Evolutionary conservation across 2,888 invertebrate species (phyloP), one percentile per base, ranked within the genome.

Genomic region (Pollenia angustigena): DNA sequence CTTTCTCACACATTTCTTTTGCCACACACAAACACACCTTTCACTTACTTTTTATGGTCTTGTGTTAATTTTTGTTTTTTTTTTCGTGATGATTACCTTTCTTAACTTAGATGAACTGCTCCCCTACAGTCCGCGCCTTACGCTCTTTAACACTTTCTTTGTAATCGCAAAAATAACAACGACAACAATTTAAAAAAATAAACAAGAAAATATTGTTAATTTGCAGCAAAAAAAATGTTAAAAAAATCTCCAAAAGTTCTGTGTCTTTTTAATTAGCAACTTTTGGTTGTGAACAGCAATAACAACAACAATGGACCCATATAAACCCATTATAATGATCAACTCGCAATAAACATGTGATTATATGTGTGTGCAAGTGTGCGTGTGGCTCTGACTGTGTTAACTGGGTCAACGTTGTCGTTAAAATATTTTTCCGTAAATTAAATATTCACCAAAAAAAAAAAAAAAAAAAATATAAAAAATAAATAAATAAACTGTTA

Each of bases 401-500:
- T 87, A 87, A 87, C 76, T 87, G 68, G 87, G 87, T 87, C 87
- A 87, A 87, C 87, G 84, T 78, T 84, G 84, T 84, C 87, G 87
- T 87, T 87, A 87, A 87, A 84, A 87, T 87, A 87, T 87, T 87
- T 84, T 87, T 87, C 76, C 84, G 84, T 87, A 87, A 84, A 87
- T 84, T 87, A 87, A 87, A 87, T 87, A 87, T 87, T 87, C 83
- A 87, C 74, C 46, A 80, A 71, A 75, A 75, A 75, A 66, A 54
- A 62, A 62, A 52, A 14, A 46, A 46, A 32, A 72, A 72, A 74
- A 81, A 76, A 76, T 32, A 46, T 16, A 72, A 72, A 74, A 81
- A 76, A 76, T 32, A 81, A 44, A 50, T 58, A 80, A 79, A 81
- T 50, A 76, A 81, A 84, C 84, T 84, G 87, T 84, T 87, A 84